Base-by-base conservation (phyloP, 2,888 invertebrate species). In the Lomographa bimaculata region DNA sequence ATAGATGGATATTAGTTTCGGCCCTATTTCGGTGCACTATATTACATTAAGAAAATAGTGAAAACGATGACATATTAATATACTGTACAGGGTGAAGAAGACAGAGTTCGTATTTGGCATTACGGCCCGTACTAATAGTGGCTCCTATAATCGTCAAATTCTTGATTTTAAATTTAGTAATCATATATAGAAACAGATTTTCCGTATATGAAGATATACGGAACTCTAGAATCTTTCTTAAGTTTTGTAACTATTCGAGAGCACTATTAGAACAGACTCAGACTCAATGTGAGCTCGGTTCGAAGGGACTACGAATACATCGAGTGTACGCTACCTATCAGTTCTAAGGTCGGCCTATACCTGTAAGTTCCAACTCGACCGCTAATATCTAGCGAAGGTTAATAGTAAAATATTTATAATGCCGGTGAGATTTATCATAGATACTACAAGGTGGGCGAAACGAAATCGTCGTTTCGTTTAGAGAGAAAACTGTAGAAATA, bases 201-300 rank as follows among this genome's bases (percentile, higher is more conserved):
- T 42, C 27, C 27, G 16, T 43, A 32, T 42, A 21, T 21, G 8
- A 25, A 1, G 5, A 26, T 10, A 33, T 43, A 43, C 36, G 36
- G 32, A 43, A 32, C 19, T 36, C 36, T 37, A 19, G 20, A 32
- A 27, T 32, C 41, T 23, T 16, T 25, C 24, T 11, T 3, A 20
- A 12, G n/a, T 8, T 20, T 14, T 14, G 3, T 18, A 8, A 26
- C 12, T 2, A 14, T n/a, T 6, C 9, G 10, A 10, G 17, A n/a
- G 60, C 61, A 58, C 60, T 59, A 51, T 47, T 41, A 51, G 52
- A 5, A 26, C 9, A 26, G 26, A 12, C 11, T 29, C 21, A 45
- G 50, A 56, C 58, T 59, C 59, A 47, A 58, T 55, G 66, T 64
- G 66, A 65, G 63, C 60, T 57, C 61, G 54, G 54, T 54, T 55